phyloP scores from a whole-genome alignment of 2,797 vertebrate species.

The Catharus ustulatus region DNA sequence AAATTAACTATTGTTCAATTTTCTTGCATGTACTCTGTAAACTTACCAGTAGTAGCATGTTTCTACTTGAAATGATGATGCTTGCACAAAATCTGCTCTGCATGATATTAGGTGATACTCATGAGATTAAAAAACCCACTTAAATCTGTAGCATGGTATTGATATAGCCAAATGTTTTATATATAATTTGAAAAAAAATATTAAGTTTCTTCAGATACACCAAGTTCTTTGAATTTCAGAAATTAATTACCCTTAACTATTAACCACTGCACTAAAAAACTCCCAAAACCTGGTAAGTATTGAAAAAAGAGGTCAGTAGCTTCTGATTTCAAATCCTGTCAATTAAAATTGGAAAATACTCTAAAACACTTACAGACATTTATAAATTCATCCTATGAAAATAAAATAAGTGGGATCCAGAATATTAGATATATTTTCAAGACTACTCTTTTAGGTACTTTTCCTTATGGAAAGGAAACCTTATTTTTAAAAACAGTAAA shows the following conservation, averaged over 20 bases:
- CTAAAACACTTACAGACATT: not conserved
- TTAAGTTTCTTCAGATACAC: not conserved
- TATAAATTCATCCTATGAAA: not conserved
- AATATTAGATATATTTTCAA: not conserved
- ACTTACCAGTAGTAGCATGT: not conserved
- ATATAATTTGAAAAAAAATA: not conserved
- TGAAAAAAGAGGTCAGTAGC: not conserved
- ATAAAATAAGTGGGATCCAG: not conserved
- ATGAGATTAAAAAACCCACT: not conserved
- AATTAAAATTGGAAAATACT: not conserved
- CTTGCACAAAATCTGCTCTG: not conserved
- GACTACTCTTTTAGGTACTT: not conserved
- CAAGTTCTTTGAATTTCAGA: not conserved
- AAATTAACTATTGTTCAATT: not conserved
- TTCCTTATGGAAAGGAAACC: not conserved
- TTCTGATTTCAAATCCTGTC: not conserved
- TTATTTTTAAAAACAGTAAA: not conserved
- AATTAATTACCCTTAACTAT: not conserved
- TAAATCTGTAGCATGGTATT: rapidly evolving
- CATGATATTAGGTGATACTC: not conserved
- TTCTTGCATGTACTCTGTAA: not conserved
- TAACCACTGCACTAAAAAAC: not conserved
- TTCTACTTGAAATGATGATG: not conserved
- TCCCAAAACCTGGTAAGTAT: not conserved
- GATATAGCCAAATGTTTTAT: not conserved